Conservation (phyloP, 2,113 vertebrate species). For the Carollia perspicillata region DNA sequence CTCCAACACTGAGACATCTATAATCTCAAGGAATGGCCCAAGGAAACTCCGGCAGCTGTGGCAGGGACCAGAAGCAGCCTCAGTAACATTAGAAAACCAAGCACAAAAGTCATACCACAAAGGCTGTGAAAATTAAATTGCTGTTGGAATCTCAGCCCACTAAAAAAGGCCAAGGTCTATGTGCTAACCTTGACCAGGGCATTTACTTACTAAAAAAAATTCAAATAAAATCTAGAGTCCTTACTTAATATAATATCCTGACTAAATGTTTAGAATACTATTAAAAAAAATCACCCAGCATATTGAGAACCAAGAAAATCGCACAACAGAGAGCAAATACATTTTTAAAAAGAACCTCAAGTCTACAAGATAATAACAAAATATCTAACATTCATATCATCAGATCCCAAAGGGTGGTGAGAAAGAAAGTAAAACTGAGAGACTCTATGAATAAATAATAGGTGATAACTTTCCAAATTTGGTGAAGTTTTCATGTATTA, state of each 20-base stretch:
- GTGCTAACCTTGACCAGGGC: background rate
- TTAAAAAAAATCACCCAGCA: background rate
- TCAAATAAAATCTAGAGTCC: background rate
- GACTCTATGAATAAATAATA: background rate
- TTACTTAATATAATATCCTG: background rate
- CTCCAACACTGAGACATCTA: background rate
- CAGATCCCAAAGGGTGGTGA: background rate
- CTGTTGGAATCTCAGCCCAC: background rate
- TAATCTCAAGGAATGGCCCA: background rate
- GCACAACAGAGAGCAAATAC: background rate
- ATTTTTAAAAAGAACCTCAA: background rate
- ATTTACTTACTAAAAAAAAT: background rate
- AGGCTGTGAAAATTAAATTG: background rate
- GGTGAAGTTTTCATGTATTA: background rate
- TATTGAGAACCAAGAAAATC: conserved; percentile 29
- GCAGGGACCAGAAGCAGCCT: background rate
- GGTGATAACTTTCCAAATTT: background rate
- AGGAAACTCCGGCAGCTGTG: background rate
- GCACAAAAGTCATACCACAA: background rate
- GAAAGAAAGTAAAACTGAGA: background rate
- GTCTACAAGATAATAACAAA: background rate
- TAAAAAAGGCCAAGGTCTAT: background rate
- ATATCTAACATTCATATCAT: background rate
- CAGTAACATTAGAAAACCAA: background rate
- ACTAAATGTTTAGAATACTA: background rate